A percentile compares a stretch with the other conserved stretches of the same genome.
Evolutionary conservation across 2,888 invertebrate genomes (phyloP).

Genomic region (Phortica okadai): DNA sequence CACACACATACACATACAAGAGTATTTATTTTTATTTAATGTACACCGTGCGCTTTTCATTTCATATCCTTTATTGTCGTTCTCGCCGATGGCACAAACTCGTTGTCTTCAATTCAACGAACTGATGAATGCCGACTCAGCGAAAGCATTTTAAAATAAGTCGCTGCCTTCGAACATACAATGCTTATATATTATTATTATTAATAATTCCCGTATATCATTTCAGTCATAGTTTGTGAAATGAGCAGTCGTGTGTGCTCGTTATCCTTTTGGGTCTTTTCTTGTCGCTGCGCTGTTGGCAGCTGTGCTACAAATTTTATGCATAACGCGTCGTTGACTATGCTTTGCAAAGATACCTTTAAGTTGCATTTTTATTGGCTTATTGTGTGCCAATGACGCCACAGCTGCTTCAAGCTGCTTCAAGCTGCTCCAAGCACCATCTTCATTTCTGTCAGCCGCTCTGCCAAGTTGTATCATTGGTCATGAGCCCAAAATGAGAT

Average conservation of each 20-base stretch:
- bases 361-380: constrained; percentile 69
- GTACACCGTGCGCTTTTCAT: constrained; percentile 1
- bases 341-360: constrained; percentile 58
- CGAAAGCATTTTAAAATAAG: not conserved
- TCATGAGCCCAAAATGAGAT: not conserved
- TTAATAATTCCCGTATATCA: not conserved
- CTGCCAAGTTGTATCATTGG: not conserved
- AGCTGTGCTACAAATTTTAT: constrained; percentile 45
- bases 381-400: constrained; percentile 36
- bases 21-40: not conserved
- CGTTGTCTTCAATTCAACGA: not conserved
- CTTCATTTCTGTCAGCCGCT: not conserved
- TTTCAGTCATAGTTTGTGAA: not conserved
- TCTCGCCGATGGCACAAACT: too few species aligned
- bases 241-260: too few species aligned
- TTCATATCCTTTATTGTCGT: not conserved
- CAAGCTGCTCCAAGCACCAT: not conserved
- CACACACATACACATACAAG: not conserved
- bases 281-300: too few species aligned
- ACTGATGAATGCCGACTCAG: not conserved
- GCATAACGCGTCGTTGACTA: constrained; percentile 60
- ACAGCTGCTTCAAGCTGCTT: not conserved
- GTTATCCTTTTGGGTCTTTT: too few species aligned
- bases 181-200: not conserved
- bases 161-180: too few species aligned